phyloP scores from a whole-genome alignment of 1,140 invertebrate genomes.

The Helicoverpa zea region DNA sequence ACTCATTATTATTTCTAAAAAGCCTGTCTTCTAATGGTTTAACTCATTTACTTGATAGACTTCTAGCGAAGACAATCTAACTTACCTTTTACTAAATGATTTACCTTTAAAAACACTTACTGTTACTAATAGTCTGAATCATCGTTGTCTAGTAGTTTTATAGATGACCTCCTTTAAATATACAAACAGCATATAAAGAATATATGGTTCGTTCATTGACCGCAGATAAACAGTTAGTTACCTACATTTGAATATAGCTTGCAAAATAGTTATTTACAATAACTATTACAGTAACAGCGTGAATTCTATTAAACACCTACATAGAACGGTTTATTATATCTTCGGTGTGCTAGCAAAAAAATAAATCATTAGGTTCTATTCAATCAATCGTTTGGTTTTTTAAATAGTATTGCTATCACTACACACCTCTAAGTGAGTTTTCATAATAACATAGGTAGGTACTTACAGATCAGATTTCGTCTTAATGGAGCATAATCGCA shows the following conservation, averaged over 20 bases:
- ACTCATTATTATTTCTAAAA: slow-evolving; percentile 13
- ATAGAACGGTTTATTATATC: background rate
- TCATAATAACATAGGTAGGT: no score
- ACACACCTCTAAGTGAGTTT: no score
- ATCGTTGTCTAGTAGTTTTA: background rate
- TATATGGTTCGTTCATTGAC: slow-evolving; percentile 4
- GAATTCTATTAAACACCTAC: background rate
- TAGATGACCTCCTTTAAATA: no score
- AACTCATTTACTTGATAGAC: slow-evolving; percentile 58
- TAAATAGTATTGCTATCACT: no score
- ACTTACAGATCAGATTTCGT: no score
- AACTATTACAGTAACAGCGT: background rate
- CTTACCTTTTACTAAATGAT: no score
- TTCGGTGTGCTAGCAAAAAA: background rate
- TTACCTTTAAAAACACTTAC: background rate
- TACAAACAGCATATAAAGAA: background rate
- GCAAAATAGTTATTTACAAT: background rate
- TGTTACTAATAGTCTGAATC: background rate
- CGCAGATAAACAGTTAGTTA: slow-evolving; percentile 6
- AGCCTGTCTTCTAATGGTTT: slow-evolving; percentile 55
- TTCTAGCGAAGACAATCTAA: slow-evolving; percentile 16
- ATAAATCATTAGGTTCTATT: no score
- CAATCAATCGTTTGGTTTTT: no score
- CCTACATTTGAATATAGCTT: background rate
- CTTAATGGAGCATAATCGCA: background rate